These are phyloP conservation scores for Callipepla californica DNA, from an alignment of 2,113 vertebrate genomes.

Conservation along the genomic window DNA sequence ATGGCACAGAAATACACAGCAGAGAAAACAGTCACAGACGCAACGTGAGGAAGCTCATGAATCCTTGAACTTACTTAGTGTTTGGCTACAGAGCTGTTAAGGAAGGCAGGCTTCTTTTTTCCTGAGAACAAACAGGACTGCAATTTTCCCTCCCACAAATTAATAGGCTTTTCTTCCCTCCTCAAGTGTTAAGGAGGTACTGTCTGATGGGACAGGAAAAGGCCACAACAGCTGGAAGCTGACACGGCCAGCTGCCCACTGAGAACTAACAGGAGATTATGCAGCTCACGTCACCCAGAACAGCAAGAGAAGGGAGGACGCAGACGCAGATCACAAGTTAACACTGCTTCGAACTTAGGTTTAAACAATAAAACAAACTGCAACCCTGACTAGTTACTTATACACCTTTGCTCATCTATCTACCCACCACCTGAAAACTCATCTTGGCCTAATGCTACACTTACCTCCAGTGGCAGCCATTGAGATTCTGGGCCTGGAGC, in stretches of 20 bases:
- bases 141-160: neutral
- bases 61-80: conserved; percentile 4
- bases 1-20: neutral
- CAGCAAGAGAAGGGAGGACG: neutral
- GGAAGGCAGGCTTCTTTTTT: neutral
- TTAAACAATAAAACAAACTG: neutral
- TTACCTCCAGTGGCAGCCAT: neutral
- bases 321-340: neutral
- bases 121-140: neutral
- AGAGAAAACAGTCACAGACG: neutral
- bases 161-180: neutral
- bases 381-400: neutral
- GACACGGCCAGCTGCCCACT: neutral
- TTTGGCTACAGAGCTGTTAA: neutral
- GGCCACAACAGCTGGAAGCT: neutral
- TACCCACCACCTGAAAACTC: neutral
- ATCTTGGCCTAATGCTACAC: neutral
- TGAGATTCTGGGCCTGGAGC: neutral
- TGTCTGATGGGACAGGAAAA: neutral
- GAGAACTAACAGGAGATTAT: neutral
- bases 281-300: neutral
- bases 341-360: neutral
- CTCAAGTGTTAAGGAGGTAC: neutral
- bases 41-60: neutral
- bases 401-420: neutral